phyloP scores from a whole-genome alignment of 2,888 invertebrate species.

The Drosophila planitibia region DNA sequence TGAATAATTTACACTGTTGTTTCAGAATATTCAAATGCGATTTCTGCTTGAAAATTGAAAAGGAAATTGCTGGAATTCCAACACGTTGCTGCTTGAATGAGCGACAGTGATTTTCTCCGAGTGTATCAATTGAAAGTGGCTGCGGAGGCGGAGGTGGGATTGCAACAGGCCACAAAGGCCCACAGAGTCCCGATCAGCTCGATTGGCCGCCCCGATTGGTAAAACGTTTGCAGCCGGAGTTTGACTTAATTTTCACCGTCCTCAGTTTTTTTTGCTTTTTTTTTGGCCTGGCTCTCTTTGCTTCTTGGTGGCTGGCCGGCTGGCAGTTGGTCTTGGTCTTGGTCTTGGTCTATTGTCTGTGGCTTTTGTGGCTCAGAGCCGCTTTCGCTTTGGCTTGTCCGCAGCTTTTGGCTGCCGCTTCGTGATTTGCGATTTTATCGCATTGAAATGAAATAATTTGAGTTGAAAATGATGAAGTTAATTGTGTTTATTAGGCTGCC shows the following conservation, averaged over 20 bases:
- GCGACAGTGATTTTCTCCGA: background rate
- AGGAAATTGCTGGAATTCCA: background rate
- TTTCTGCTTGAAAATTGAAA: background rate
- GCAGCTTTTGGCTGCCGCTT: constrained; percentile 54
- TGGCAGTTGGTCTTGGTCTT: background rate
- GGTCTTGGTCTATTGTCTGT: constrained; percentile 60
- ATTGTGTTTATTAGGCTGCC: constrained; percentile 81
- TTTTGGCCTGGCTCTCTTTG: constrained; percentile 2
- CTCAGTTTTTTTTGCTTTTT: constrained; percentile 16
- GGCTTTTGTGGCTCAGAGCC: constrained; percentile 29
- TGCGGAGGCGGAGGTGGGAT: constrained; percentile 49
- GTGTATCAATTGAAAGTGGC: constrained; percentile 64
- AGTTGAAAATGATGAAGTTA: constrained; percentile 83
- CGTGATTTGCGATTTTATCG: constrained; percentile 85
- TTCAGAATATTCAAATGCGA: background rate
- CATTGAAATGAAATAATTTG: constrained; percentile 84
- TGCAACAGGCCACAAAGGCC: constrained; percentile 40
- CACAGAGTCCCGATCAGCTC: constrained; percentile 62
- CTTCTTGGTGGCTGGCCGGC: constrained; percentile 9
- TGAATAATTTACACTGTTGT: background rate
- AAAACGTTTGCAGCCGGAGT: constrained; percentile 76
- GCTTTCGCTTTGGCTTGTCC: constrained; percentile 50
- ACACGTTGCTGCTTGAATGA: background rate
- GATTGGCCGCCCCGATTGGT: constrained; percentile 66
- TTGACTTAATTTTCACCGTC: constrained; percentile 84